Evolutionary conservation across 2,113 vertebrate species (phyloP).

Genomic region (Labeo rohita): DNA sequence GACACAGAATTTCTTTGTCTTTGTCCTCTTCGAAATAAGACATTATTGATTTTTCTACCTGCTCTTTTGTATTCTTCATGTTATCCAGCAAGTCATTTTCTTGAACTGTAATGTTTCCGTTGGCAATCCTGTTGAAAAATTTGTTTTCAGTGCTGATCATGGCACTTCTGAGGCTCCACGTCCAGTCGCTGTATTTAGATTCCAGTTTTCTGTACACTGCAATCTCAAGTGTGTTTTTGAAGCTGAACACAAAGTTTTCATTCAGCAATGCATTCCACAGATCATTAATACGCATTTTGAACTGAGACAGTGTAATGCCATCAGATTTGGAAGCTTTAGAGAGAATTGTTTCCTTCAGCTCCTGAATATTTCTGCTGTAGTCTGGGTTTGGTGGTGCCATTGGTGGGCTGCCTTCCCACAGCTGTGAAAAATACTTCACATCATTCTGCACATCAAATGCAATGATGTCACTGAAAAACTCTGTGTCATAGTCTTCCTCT

Average conservation of each 20-base stretch:
- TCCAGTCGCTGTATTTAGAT: background rate
- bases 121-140: conserved; percentile 61
- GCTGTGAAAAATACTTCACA: background rate
- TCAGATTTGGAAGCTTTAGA: conserved; percentile 28
- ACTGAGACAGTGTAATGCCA: conserved; percentile 57
- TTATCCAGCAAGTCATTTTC: background rate
- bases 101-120: conserved; percentile 33
- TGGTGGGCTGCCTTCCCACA: conserved; percentile 47
- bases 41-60: conserved; percentile 56
- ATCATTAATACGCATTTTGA: conserved; percentile 67
- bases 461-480: conserved; percentile 63
- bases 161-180: conserved; percentile 57
- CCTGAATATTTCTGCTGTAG: conserved; percentile 53
- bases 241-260: conserved; percentile 70
- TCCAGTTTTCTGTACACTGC: background rate
- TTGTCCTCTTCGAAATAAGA: conserved; percentile 63
- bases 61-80: conserved; percentile 34
- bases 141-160: conserved; percentile 60
- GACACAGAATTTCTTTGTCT: conserved; percentile 63
- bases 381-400: conserved; percentile 57
- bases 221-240: conserved; percentile 72
- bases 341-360: conserved; percentile 46
- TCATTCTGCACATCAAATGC: background rate
- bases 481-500: conserved; percentile 5
- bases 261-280: conserved; percentile 61